These are phyloP conservation scores for Menidia beryllina DNA, from an alignment of 2,113 vertebrate genomes.

Conservation along the genomic window DNA sequence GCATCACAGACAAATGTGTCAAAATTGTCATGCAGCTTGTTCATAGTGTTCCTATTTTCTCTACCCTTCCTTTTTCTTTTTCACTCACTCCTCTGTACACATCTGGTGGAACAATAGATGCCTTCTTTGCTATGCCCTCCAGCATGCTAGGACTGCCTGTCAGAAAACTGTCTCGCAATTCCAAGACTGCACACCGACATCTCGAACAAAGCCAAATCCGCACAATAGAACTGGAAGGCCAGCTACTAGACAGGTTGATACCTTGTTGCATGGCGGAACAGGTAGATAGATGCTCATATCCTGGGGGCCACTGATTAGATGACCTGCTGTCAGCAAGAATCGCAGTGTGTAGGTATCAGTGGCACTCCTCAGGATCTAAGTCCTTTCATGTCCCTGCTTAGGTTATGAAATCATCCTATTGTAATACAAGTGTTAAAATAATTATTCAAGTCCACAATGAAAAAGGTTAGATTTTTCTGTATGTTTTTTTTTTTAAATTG, in stretches of 20 bases:
- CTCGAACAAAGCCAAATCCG: constrained; percentile 38
- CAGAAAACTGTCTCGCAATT: constrained; percentile 49
- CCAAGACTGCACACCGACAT: constrained; percentile 39
- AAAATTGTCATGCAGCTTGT: constrained; percentile 38
- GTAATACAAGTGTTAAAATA: neutral
- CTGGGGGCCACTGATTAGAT: constrained; percentile 51
- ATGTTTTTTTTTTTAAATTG: constrained; percentile 23
- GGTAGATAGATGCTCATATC: constrained; percentile 43
- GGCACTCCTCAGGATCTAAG: constrained; percentile 15
- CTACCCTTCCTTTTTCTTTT: constrained; percentile 1
- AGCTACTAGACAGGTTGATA: constrained; percentile 28
- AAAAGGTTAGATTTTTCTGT: constrained; percentile 1
- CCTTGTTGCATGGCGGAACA: constrained; percentile 20
- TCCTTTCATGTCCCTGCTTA: constrained; percentile 15
- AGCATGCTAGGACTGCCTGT: constrained; percentile 50
- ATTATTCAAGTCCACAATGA: neutral
- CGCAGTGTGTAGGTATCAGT: constrained; percentile 1
- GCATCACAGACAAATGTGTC: constrained; percentile 60
- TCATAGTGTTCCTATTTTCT: constrained; percentile 4
- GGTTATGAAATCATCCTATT: constrained; percentile 12
- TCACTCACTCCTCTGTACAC: constrained; percentile 35
- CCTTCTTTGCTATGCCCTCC: constrained; percentile 59
- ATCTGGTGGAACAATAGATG: constrained; percentile 62
- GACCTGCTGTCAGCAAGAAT: constrained; percentile 32
- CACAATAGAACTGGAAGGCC: constrained; percentile 10